These are phyloP conservation scores for Macrotis lagotis DNA, from an alignment of 2,113 vertebrate genomes.

Conservation along the genomic window DNA sequence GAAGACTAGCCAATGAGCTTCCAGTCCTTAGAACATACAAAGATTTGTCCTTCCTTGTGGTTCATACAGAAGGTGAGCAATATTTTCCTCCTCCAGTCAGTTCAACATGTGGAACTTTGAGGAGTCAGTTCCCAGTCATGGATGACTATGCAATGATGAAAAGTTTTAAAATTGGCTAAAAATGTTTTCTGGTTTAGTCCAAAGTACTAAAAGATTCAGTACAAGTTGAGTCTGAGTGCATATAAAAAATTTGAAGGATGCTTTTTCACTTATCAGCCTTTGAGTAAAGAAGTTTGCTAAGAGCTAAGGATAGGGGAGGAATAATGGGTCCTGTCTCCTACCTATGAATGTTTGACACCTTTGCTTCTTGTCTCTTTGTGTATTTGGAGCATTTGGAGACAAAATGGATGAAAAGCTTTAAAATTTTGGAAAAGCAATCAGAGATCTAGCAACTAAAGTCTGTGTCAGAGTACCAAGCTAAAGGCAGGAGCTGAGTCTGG, in stretches of 20 bases:
- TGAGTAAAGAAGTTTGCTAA: neutral
- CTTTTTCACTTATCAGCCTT: neutral
- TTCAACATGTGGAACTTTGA: neutral
- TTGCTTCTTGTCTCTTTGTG: neutral
- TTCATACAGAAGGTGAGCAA: neutral
- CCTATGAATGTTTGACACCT: neutral
- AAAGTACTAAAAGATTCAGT: neutral
- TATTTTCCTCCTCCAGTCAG: neutral
- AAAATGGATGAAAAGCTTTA: neutral
- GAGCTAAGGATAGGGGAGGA: neutral
- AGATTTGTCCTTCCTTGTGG: neutral
- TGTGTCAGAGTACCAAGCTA: neutral
- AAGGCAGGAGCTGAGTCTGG: neutral
- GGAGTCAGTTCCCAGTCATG: neutral
- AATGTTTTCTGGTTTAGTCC: no score
- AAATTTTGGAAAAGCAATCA: neutral
- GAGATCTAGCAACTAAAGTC: neutral
- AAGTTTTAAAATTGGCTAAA: no score
- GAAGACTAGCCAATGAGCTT: neutral
- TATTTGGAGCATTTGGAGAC: neutral
- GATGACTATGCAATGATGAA: no score
- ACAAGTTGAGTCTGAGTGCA: neutral
- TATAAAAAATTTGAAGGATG: neutral
- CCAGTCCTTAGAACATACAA: neutral
- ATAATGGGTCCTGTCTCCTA: neutral